Conservation (phyloP, 2,113 vertebrate species). For the Cairina moschata region DNA sequence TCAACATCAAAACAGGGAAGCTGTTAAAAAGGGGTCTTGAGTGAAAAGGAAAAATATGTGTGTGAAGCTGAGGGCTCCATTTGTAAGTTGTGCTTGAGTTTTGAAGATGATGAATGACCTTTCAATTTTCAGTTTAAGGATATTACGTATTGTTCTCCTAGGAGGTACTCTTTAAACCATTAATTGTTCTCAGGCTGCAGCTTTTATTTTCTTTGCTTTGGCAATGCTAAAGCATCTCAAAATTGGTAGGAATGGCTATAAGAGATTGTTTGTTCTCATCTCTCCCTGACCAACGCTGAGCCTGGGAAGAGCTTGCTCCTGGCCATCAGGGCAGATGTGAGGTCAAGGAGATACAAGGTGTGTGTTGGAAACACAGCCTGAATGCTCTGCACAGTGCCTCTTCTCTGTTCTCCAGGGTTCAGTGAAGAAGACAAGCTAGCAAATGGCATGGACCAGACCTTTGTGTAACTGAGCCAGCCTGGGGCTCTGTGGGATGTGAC, state of each 20-base stretch:
- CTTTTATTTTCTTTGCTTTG: neutral
- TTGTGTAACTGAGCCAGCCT: rapidly evolving
- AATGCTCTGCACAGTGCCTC: neutral
- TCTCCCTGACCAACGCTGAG: neutral
- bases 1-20: neutral
- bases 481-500: rapidly evolving
- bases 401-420: neutral
- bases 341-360: neutral
- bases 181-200: neutral
- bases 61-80: neutral
- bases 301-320: neutral
- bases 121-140: neutral
- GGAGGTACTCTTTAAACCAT: neutral
- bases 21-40: neutral
- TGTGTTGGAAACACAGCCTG: neutral
- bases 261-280: neutral
- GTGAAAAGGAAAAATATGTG: neutral
- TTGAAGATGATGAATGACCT: neutral
- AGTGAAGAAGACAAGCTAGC: neutral
- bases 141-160: neutral
- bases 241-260: rapidly evolving
- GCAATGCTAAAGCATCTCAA: neutral
- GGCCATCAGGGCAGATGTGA: neutral
- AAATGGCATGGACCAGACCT: neutral
- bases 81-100: neutral